Conservation (phyloP, 2,888 invertebrate species). For the Pherbina coryleti region DNA sequence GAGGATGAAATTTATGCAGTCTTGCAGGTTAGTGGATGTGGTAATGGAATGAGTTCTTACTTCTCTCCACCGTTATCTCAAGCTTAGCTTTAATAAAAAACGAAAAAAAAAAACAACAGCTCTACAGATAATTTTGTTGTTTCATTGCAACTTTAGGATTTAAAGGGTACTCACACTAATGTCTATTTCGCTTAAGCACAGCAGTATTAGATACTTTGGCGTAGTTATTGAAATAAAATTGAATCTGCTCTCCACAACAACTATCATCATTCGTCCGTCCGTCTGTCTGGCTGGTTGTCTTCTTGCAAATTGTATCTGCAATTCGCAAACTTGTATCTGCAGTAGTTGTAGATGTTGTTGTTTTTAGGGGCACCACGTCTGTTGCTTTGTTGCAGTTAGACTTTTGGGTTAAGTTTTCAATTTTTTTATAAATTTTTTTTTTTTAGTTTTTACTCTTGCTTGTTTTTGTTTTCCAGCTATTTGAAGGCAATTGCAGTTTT, state of each 20-base stretch:
- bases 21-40: neutral
- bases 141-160: neutral
- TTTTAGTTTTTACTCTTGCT: neutral
- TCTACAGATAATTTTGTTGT: neutral
- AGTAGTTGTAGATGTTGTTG: slow-evolving; percentile 10
- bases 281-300: neutral
- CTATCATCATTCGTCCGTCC: neutral
- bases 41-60: neutral
- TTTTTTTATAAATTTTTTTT: neutral
- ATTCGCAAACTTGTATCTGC: slow-evolving; percentile 7
- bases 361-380: neutral
- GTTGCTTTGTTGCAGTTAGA: neutral
- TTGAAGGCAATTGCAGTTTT: slow-evolving; percentile 2
- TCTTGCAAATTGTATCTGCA: neutral
- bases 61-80: neutral
- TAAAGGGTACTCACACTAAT: neutral
- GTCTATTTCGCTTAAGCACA: neutral
- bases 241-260: neutral
- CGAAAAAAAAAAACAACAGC: neutral
- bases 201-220: slow-evolving; percentile 4
- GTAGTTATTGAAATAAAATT: slow-evolving; percentile 25
- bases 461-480: neutral
- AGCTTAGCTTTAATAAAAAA: neutral
- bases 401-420: neutral
- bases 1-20: neutral